Evolutionary conservation across 2,888 invertebrate species (phyloP), one percentile per base, ranked within the genome.

Genomic region (Plebejus argus): DNA sequence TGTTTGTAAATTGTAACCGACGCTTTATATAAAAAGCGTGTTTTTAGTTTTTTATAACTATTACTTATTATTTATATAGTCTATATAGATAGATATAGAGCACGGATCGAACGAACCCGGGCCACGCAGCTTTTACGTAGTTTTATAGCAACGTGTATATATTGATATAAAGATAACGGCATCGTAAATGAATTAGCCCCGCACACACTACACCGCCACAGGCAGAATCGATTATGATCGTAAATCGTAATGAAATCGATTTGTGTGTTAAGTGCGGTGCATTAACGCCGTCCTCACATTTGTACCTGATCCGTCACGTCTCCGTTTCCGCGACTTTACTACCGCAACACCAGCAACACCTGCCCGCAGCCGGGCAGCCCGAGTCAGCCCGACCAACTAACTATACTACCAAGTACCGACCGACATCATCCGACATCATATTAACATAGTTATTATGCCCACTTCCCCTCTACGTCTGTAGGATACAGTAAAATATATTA

Each of bases 161-260:
- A 85, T 84, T 82, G 85, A 83, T 82, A 84, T 80, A 85, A 84
- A 88, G 85, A 89, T 91, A 91, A 91, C 87, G 83, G 78, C 82
- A 88, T 89, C 86, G 88, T 88, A 89, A 89, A 89, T 85, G 87
- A 90, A 88, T 90, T 91, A 90, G 90, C 89, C 87, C 85, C 80
- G 83, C 85, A 88, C 85, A 88, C 89, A 88, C 85, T 79, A 83
- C 85, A 88, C 84, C 87, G 86, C 84, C 85, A 83, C 85, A 88
- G 86, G 84, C 85, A 83, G 86, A 93, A 93, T 93, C 90, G 88
- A 93, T 93, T 93, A 89, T 88, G 85, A 87, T 88, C 89, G 89
- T 91, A 91, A 88, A 87, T 88, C 89, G 89, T 91, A 91, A 88
- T 91, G 89, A 83, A 93, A 93, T 93, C 90, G 92, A 93, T 93